Percentiles rank a stretch among this genome's conserved stretches.
Evolutionary conservation across 2,888 invertebrate genomes (phyloP).

Genomic region (Tricholauxania praeusta): DNA sequence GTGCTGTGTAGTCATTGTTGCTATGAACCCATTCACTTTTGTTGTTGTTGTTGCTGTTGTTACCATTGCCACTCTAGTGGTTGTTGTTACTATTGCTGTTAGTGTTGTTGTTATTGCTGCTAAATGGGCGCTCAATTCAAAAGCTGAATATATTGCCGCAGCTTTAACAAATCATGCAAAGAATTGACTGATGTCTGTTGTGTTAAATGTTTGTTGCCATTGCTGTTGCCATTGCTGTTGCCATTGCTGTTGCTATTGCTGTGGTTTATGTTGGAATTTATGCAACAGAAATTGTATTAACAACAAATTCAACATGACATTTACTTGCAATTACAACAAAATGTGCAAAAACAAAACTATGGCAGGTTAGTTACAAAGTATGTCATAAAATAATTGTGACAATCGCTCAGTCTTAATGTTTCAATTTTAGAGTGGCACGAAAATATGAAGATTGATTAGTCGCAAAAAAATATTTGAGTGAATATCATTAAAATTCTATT

Average conservation of each 20-base stretch:
- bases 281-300: constrained; percentile 10
- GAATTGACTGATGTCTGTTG: neutral
- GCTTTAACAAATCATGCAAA: constrained; percentile 24
- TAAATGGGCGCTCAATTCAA: constrained; percentile 11
- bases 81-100: neutral
- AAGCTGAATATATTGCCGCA: neutral
- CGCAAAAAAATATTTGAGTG: no score
- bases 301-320: constrained; percentile 24
- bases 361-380: neutral
- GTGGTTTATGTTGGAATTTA: neutral
- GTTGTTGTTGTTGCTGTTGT: constrained; percentile 3
- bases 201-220: neutral
- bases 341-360: neutral
- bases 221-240: constrained; percentile 3
- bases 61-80: neutral
- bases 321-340: constrained; percentile 1
- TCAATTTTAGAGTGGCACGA: no score
- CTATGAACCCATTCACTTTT: constrained; percentile 25
- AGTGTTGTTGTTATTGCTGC: constrained; percentile 15
- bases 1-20: constrained; percentile 9
- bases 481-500: no score
- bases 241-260: neutral
- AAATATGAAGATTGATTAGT: no score
- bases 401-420: constrained; percentile 1
- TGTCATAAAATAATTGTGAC: constrained; percentile 19